A percentile compares a stretch with the other conserved stretches of the same genome.
Evolutionary conservation across 1,140 invertebrate genomes (phyloP).

Genomic region (Anoplophora glabripennis): DNA sequence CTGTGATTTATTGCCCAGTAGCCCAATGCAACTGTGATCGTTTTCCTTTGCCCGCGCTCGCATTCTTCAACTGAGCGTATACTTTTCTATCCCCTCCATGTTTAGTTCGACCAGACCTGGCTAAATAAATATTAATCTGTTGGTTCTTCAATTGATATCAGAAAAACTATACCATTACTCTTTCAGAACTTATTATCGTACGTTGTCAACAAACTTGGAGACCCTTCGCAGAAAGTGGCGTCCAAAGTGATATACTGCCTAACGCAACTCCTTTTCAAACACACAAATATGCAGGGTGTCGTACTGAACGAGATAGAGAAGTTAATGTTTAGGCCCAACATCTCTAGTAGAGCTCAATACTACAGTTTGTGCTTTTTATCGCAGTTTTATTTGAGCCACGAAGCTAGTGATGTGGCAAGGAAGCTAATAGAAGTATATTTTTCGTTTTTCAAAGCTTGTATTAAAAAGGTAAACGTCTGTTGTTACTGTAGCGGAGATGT

Average conservation of each 20-base stretch:
- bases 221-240: slow-evolving; percentile 83
- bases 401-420: slow-evolving; percentile 74
- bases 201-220: slow-evolving; percentile 94
- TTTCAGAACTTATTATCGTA: slow-evolving; percentile 72
- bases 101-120: too few relatives aligned
- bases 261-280: slow-evolving; percentile 77
- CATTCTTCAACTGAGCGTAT: too few relatives aligned
- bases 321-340: slow-evolving; percentile 81
- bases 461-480: slow-evolving; percentile 66
- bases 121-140: too few relatives aligned
- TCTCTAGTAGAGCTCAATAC: slow-evolving; percentile 83
- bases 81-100: too few relatives aligned
- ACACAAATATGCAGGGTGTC: slow-evolving; percentile 89
- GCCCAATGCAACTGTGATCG: too few relatives aligned
- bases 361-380: slow-evolving; percentile 91
- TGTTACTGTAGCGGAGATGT: slow-evolving; percentile 18
- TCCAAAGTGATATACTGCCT: slow-evolving; percentile 85
- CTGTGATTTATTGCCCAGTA: too few relatives aligned
- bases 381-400: slow-evolving; percentile 70
- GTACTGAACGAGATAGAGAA: slow-evolving; percentile 87
- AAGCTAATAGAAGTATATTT: slow-evolving; percentile 91
- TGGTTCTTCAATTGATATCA: too few relatives aligned
- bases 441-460: slow-evolving; percentile 89
- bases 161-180: background rate
- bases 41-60: too few relatives aligned